phyloP scores from a whole-genome alignment of 1,140 invertebrate species.

The Holotrichia oblita region DNA sequence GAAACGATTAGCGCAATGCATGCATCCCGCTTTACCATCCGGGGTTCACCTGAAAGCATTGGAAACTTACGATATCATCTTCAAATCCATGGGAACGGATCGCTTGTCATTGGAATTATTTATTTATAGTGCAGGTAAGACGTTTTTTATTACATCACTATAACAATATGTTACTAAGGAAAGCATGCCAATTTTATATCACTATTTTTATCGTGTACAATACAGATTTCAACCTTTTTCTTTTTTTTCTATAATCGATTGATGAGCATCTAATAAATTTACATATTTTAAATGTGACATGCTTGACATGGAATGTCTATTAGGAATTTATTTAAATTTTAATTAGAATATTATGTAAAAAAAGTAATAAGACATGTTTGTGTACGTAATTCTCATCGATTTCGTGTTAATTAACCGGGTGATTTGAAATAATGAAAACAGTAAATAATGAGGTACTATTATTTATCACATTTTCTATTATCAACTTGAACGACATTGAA shows the following conservation, averaged over 20 bases:
- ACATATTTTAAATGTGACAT: too few species aligned
- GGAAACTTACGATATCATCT: conserved; percentile 94
- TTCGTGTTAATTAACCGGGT: too few species aligned
- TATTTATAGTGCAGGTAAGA: conserved; percentile 81
- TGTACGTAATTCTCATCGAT: too few species aligned
- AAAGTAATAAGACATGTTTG: too few species aligned
- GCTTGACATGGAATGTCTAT: too few species aligned
- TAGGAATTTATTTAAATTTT: too few species aligned
- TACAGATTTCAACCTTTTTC: background rate
- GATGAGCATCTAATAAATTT: too few species aligned
- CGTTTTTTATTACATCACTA: conserved; percentile 19
- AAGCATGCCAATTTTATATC: conserved; percentile 23
- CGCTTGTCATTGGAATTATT: conserved; percentile 86
- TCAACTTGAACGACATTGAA: too few species aligned
- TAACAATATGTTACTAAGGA: background rate
- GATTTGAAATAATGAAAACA: too few species aligned
- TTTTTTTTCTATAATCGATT: background rate
- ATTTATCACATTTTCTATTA: too few species aligned
- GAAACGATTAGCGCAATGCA: conserved; percentile 93
- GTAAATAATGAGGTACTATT: too few species aligned
- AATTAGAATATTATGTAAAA: too few species aligned
- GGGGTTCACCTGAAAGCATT: conserved; percentile 94
- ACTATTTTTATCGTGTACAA: conserved; percentile 23
- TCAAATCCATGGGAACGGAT: conserved; percentile 88
- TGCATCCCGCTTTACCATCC: conserved; percentile 91